Evolutionary conservation across 2,113 vertebrate genomes (phyloP).

Genomic region (Azemiops feae): DNA sequence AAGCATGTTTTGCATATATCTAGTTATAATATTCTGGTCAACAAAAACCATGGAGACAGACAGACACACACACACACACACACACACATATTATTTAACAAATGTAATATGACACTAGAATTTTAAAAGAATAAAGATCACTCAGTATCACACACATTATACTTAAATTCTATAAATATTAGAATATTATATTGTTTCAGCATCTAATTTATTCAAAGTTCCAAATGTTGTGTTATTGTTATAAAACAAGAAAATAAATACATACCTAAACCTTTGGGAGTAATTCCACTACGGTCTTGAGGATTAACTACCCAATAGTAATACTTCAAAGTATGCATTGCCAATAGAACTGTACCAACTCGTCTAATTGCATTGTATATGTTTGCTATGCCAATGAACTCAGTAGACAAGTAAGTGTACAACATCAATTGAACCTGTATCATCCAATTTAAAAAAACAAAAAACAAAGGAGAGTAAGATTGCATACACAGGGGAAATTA

Average conservation of each 20-base stretch:
- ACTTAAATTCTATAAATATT: background rate
- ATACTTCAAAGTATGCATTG: constrained; percentile 95
- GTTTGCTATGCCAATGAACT: constrained; percentile 94
- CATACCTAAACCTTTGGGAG: constrained; percentile 89
- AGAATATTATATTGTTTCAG: background rate
- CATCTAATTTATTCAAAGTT: background rate
- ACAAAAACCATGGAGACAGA: no score
- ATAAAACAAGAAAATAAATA: background rate
- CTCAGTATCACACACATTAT: background rate
- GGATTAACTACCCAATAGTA: constrained; percentile 97
- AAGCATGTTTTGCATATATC: background rate
- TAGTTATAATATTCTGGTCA: background rate
- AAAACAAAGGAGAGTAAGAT: background rate
- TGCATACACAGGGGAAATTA: background rate
- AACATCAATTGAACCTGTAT: constrained; percentile 87
- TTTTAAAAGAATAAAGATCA: background rate
- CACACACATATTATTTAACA: background rate
- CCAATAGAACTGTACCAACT: constrained; percentile 91
- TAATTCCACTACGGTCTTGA: constrained; percentile 91
- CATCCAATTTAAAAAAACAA: constrained; percentile 15
- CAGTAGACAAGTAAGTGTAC: constrained; percentile 93
- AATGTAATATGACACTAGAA: background rate
- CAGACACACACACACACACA: no score
- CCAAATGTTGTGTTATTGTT: background rate
- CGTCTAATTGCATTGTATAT: constrained; percentile 94